phyloP scores from a whole-genome alignment of 2,113 vertebrate species.

The Notarius quadriscutis region DNA sequence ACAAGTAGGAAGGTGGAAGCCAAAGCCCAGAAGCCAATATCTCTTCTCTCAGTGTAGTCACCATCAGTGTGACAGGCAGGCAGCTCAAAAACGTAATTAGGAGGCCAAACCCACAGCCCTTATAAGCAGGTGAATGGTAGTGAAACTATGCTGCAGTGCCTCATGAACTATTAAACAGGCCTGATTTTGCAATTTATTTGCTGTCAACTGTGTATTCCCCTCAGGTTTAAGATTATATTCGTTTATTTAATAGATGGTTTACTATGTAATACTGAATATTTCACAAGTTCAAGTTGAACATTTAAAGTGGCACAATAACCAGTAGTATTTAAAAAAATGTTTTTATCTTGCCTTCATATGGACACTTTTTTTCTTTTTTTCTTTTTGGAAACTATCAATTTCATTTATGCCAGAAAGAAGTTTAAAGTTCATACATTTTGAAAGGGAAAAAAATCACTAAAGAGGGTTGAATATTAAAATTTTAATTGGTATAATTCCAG shows the following conservation, averaged over 20 bases:
- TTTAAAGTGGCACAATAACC: not conserved
- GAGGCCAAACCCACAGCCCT: constrained; percentile 34
- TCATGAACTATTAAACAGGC: constrained; percentile 34
- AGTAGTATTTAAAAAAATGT: not conserved
- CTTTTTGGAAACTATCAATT: not conserved
- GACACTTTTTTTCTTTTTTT: not conserved
- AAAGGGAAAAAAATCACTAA: not conserved
- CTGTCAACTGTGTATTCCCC: not conserved
- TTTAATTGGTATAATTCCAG: not conserved
- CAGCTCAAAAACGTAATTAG: constrained; percentile 43
- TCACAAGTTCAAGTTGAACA: not conserved
- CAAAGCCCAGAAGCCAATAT: constrained; percentile 10
- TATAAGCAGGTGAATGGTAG: constrained; percentile 3
- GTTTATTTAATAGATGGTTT: not conserved
- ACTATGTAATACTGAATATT: not conserved
- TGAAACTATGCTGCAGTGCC: not conserved
- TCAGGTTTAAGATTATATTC: not conserved
- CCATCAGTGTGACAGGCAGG: constrained; percentile 21
- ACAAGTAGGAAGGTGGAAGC: constrained; percentile 20
- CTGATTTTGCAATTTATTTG: constrained; percentile 15
- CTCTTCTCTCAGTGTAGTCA: constrained; percentile 11
- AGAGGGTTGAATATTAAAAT: not conserved
- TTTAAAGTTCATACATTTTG: not conserved
- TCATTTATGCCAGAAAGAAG: not conserved
- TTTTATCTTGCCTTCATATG: not conserved